Evolutionary conservation across 2,113 vertebrate species (phyloP), one percentile per base, ranked within the genome.

Genomic region (Macaca nemestrina): DNA sequence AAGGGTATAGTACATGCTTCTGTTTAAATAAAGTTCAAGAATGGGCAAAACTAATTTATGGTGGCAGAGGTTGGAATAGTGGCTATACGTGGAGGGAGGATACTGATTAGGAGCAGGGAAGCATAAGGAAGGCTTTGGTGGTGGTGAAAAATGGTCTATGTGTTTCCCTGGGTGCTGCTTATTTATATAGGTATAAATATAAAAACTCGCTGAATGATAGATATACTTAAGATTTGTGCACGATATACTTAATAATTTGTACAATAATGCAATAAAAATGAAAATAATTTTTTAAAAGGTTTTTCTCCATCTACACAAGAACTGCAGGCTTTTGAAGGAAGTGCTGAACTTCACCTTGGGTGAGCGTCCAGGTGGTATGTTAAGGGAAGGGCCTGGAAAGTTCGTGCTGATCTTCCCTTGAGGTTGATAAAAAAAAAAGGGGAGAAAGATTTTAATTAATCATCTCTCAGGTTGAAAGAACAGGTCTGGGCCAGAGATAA

Each of bases 401-500:
- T 72, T 79, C 40, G 13, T 88, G 23, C 52, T 75, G 3, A 32
- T 90, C 27, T 88, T 57, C 88, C 88, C 83, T 94, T 96, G 90
- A 96, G 90, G 83, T 72, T 70, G 85, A 96, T 55, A 1, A 43
- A 43, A 43, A 43, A 43, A 82, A 48, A 75, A 86, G 92, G 22
- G 70, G 95, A 89, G 64, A 92, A 73, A 93, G 59, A 67, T 67
- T 88, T 87, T 55, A 57, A 72, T 89, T 91, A 88, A 96, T 96
- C 91, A 94, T 91, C 75, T 94, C 38, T 72, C 73, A 89, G 79
- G 92, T 67, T 96, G 94, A 97, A 93, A 92, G 92, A 96, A 67
- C 50, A 75, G 92, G 92, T 64, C 81, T 92, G 82, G 92, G 67
- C 61, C 72, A 61, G 88, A 76, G 97, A 98, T 98, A 97, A 90